Conservation (phyloP, 2,888 invertebrate species). For the Cartodere bifasciata region DNA sequence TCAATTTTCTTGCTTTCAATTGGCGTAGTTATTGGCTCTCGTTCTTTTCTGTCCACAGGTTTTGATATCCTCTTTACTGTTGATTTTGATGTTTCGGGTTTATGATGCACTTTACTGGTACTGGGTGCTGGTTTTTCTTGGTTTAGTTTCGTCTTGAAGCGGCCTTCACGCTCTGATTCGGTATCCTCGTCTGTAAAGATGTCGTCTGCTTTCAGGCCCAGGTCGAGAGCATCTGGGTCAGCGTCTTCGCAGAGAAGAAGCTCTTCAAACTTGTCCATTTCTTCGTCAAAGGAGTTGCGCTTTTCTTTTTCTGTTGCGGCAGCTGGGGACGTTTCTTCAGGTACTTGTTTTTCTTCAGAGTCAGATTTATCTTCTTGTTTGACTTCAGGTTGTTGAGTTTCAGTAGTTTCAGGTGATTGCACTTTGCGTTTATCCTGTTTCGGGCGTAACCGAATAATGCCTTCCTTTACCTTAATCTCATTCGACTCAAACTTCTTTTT, state of each 20-base stretch:
- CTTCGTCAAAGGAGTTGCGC: conserved; percentile 4
- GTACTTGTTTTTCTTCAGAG: conserved; percentile 7
- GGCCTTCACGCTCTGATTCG: conserved; percentile 32
- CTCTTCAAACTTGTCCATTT: conserved; percentile 8
- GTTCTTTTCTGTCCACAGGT: conserved; percentile 11
- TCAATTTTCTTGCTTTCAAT: conserved; percentile 26
- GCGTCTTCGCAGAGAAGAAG: conserved; percentile 8
- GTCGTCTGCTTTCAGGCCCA: conserved; percentile 27
- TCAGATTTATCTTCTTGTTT: conserved; percentile 3
- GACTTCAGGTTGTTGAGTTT: conserved; percentile 5
- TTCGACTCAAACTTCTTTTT: conserved; percentile 40
- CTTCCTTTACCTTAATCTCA: conserved; percentile 35
- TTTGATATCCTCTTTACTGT: neutral
- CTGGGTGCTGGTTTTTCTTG: no score
- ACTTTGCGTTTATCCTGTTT: conserved; percentile 17
- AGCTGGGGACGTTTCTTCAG: neutral
- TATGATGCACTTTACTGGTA: no score
- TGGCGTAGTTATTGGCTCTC: conserved; percentile 15
- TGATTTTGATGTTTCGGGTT: conserved; percentile 1
- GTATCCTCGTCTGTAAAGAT: conserved; percentile 34
- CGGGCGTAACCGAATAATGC: conserved; percentile 37
- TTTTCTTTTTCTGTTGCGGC: conserved; percentile 7
- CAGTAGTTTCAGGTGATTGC: conserved; percentile 10
- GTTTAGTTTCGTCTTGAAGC: conserved; percentile 29
- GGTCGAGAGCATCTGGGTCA: conserved; percentile 22